Evolutionary conservation across 2,113 vertebrate genomes (phyloP).

Genomic region (Megatriorchis doriae): DNA sequence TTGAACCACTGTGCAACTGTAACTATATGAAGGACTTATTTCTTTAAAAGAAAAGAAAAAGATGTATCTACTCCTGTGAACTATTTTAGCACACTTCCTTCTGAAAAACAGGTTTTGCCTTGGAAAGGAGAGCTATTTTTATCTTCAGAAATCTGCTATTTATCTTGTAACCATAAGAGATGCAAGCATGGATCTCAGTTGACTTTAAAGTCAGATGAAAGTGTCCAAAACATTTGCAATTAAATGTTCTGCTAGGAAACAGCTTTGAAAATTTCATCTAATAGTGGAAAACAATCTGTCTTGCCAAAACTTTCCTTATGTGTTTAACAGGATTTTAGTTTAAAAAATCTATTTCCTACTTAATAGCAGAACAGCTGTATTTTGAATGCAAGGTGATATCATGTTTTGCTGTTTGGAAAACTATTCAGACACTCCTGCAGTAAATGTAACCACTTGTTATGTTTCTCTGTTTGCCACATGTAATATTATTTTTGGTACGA

Average conservation of each 20-base stretch:
- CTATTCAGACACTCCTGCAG: not conserved
- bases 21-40: not conserved
- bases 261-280: not conserved
- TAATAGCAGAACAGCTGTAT: not conserved
- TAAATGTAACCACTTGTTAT: not conserved
- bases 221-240: not conserved
- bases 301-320: not conserved
- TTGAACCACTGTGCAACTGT: not conserved
- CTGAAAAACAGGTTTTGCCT: not conserved
- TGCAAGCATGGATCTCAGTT: not conserved
- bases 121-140: not conserved
- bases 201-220: conserved; percentile 6
- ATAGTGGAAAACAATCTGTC: not conserved
- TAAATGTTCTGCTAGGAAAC: not conserved
- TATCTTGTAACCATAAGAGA: not conserved
- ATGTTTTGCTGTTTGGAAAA: not conserved
- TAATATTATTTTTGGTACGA: not conserved
- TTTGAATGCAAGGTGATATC: not conserved
- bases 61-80: not conserved
- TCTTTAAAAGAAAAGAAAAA: not conserved
- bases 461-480: not conserved
- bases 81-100: not conserved
- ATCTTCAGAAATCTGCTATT: not conserved
- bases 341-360: not conserved
- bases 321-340: not conserved